Evolutionary conservation across 2,797 vertebrate species (phyloP), one percentile per base, ranked within the genome.

Genomic region (Streptopelia turtur): DNA sequence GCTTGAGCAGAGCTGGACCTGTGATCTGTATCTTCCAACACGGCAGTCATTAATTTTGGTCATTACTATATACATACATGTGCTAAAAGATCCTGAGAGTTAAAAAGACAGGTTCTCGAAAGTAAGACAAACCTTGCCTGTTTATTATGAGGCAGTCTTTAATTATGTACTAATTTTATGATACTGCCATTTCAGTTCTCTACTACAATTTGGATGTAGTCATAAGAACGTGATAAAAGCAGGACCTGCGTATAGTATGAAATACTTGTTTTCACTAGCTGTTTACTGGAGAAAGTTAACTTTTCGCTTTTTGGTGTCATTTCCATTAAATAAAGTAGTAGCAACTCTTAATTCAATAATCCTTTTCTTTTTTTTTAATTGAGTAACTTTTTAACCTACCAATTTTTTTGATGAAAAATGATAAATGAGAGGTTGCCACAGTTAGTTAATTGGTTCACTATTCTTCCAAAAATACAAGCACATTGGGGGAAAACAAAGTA

Each of bases 61-160:
- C 11, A 1, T 7, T 52, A 28, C 10, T 30, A 12, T 3, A 74
- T 17, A 22, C 11, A 9, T 2, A 3, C 1, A 2, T 0, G 1
- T 27, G 37, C 56, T 68, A 24, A 14, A 50, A 91, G 28, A 71
- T 20, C 35, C 75, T 25, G 8, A 14, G 13, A 39, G 24, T 78
- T 75, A 77, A 71, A 60, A 69, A 30, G 61, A 27, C 9, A 47
- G 10, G 22, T 10, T 83, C 15, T 30, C 35, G 50, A 61, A 69
- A 69, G 27, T 1, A 57, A 84, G 43, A 31, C 13, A 45, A 31
- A 43, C 23, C 7, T 17, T 65, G n/a, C 39, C 22, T 4, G 7
- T 43, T 35, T 57, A 39, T 45, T 64, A 18, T 6, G 30, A 71
- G 20, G 21, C 27, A 55, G 27, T 15, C 28, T 52, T 75, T 72